Base-by-base conservation (phyloP, 2,797 vertebrate genomes). In the Pagetopsis macropterus region DNA sequence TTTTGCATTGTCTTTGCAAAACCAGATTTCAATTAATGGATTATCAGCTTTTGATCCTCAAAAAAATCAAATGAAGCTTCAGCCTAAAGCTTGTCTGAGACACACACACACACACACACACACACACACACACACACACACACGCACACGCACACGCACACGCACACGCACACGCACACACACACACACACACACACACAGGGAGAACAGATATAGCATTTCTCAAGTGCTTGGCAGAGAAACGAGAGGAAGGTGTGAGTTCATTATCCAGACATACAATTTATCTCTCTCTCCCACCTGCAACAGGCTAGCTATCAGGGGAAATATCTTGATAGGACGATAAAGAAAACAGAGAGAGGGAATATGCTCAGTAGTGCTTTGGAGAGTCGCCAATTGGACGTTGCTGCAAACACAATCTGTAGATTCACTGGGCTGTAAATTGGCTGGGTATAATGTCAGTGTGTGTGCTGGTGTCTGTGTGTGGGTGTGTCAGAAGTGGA, bases 281-380 rank as follows among this genome's bases (percentile, higher is more conserved):
- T 82, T 82, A 64, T 82, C 70, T 49, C 76, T 72, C 76, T 72
- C 65, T 27, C 23, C 81, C 76, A 75, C 86, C 78, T 91, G 88
- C 84, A 88, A 82, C 86, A 85, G 72, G 67, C 74, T 48, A 58
- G 66, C 80, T 72, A 91, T 88, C 91, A 83, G 71, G 87, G 88
- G 89, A 92, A 90, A 91, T 91, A 87, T 89, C 79, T 81, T 85
- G 88, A 92, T 91, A 84, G 83, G 78, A 85, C n/a, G 65, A 91
- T 86, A 85, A 91, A 91, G 87, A 84, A 90, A 88, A 87, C 70
- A 82, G 79, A 89, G 87, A 78, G 57, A 64, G 81, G 75, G 86
- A 91, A 92, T 87, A 90, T 90, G 85, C 83, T 89, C 89, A 86
- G 65, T 84, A 81, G 84, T 8, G 59, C 74, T 87, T 90, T 92